A percentile compares a stretch with the other conserved stretches of the same genome.
Evolutionary conservation across 2,888 invertebrate species (phyloP).

Genomic region (Drosophila falleni): DNA sequence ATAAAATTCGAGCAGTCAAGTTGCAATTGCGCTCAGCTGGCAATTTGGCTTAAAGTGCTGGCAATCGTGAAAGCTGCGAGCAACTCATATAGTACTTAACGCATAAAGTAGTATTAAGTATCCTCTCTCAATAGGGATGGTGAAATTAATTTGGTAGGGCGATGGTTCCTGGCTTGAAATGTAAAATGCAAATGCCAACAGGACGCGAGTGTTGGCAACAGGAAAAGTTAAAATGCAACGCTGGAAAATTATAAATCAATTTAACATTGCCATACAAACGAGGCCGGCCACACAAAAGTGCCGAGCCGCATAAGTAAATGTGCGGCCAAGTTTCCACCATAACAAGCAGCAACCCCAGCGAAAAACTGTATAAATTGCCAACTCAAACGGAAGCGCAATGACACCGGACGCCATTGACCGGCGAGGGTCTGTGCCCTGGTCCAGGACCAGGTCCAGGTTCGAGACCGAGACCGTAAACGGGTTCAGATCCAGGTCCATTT

Average conservation of each 20-base stretch:
- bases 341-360: constrained; percentile 39
- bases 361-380: constrained; percentile 79
- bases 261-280: constrained; percentile 61
- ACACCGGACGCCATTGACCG: constrained; percentile 79
- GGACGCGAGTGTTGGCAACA: constrained; percentile 59
- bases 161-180: not conserved
- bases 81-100: constrained; percentile 26
- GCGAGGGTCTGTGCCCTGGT: constrained; percentile 36
- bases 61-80: constrained; percentile 34
- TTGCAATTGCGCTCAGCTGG: constrained; percentile 46
- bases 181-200: constrained; percentile 47
- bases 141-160: constrained; percentile 45
- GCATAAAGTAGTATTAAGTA: constrained; percentile 28
- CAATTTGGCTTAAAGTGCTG: constrained; percentile 65
- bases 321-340: constrained; percentile 67
- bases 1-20: constrained; percentile 28
- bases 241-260: constrained; percentile 78
- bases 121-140: constrained; percentile 2
- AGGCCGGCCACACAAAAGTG: constrained; percentile 54
- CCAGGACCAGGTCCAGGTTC: not conserved
- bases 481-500: not conserved
- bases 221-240: constrained; percentile 75
- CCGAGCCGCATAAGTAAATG: constrained; percentile 72
- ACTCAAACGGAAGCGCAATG: constrained; percentile 78
- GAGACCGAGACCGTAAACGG: not conserved